Base-by-base conservation (phyloP, 1,140 invertebrate species). In the Macrostomum lignano region DNA sequence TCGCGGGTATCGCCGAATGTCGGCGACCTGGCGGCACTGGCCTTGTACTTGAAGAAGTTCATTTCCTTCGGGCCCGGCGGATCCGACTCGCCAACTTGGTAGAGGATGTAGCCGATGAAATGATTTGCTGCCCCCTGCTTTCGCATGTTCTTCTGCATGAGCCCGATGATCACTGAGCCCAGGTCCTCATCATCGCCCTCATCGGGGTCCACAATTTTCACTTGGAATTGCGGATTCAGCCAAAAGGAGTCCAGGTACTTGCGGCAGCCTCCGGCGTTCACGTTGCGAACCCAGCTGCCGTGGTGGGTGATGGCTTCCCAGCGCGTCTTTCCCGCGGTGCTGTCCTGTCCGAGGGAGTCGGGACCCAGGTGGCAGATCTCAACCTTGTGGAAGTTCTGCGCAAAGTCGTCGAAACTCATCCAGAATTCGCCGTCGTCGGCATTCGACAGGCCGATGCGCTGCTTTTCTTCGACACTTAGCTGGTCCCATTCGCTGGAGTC, bases 371-470 rank as follows among this genome's bases (percentile, higher is more conserved):
- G 20, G 28, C 40, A 41, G 10, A 41, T 36, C 25, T 41, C 40
- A 7, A 41, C 15, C 13, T 14, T 21, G 9, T n/a, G 11, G 21
- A 26, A 36, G 14, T 36, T 32, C 13, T 25, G n/a, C 19, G 23
- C 19, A 23, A 36, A 36, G 20, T 36, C 34, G n/a, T 21, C 31
- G 13, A 11, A 36, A 13, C 17, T 11, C 34, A 36, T 36, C 34
- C 88, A 98, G 57, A 96, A 98, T 60, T 98, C 88, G 23, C 88
- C 88, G 50, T 98, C 88, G 25, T 73, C 65, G 41, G 79, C 77
- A 45, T 93, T 88, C 0, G 68, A 78, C 2, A 96, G 58, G 2
- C 81, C 81, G 17, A 94, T 59, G 41, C 74, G 69, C 45, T 73
- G 65, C 47, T 81, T 88, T 43, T 86, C 74, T 0, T 73, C 67